phyloP scores from a whole-genome alignment of 2,888 invertebrate species.

The Cryptocephalus moraei region DNA sequence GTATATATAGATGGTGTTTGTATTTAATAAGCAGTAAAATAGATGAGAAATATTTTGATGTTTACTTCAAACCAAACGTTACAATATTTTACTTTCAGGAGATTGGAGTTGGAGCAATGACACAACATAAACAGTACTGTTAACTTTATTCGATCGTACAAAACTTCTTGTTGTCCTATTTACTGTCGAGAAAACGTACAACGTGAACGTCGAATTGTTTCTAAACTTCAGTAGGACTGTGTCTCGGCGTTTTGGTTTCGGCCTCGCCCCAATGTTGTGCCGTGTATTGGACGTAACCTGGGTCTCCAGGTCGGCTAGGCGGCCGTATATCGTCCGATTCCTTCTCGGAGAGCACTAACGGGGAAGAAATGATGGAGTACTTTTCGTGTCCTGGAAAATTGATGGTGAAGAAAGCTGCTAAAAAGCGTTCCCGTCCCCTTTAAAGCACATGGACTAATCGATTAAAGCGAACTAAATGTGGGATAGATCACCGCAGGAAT shows the following conservation, averaged over 20 bases:
- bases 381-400: conserved; percentile 36
- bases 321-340: conserved; percentile 41
- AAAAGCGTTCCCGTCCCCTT: no score
- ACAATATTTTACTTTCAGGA: no score
- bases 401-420: background rate
- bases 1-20: conserved; percentile 17
- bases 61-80: no score
- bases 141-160: no score
- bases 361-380: conserved; percentile 35
- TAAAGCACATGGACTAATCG: no score
- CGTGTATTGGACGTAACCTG: conserved; percentile 63
- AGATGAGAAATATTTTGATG: no score
- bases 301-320: conserved; percentile 60
- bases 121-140: no score
- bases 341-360: conserved; percentile 32
- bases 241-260: conserved; percentile 42
- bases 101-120: no score
- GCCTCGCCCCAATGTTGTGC: conserved; percentile 54
- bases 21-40: conserved; percentile 12
- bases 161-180: no score
- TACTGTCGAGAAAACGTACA: no score
- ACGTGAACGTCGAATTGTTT: background rate
- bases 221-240: conserved; percentile 29
- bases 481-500: conserved; percentile 2
- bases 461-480: no score